Conservation (phyloP, 2,797 vertebrate genomes). For the Acanthornis magna region DNA sequence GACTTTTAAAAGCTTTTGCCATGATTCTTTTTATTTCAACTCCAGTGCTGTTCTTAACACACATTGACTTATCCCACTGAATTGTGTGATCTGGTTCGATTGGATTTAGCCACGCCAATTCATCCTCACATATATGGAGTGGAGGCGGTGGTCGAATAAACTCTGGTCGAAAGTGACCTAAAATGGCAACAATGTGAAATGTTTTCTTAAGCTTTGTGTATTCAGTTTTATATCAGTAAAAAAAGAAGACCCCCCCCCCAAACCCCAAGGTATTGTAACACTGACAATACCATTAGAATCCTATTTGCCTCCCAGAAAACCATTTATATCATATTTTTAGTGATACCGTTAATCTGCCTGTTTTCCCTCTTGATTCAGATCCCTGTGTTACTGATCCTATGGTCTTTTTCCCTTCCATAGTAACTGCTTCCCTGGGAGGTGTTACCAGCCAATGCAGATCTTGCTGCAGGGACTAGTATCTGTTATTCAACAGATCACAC, state of each 20-base stretch:
- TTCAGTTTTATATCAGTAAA: not conserved
- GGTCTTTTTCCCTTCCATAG: not conserved
- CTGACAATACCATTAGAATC: not conserved
- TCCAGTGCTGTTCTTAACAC: constrained; percentile 94
- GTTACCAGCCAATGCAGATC: not conserved
- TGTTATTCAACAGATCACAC: not conserved
- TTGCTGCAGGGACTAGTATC: not conserved
- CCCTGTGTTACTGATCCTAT: not conserved
- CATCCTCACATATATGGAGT: constrained; percentile 93
- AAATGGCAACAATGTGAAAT: not conserved
- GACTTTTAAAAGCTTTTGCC: constrained; percentile 98
- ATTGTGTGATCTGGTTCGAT: constrained; percentile 91
- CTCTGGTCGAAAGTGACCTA: constrained; percentile 97
- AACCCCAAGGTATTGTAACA: not conserved
- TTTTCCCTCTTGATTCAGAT: not conserved
- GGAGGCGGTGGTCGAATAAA: constrained; percentile 95
- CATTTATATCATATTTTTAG: not conserved
- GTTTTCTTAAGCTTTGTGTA: not conserved
- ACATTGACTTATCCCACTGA: constrained; percentile 98
- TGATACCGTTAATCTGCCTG: not conserved
- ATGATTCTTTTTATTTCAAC: constrained; percentile 97
- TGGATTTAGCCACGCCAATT: constrained; percentile 94
- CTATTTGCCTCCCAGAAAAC: not conserved
- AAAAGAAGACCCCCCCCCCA: accelerated
- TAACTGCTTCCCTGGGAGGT: not conserved